Conservation (phyloP, 2,113 vertebrate genomes). For the Theropithecus gelada region DNA sequence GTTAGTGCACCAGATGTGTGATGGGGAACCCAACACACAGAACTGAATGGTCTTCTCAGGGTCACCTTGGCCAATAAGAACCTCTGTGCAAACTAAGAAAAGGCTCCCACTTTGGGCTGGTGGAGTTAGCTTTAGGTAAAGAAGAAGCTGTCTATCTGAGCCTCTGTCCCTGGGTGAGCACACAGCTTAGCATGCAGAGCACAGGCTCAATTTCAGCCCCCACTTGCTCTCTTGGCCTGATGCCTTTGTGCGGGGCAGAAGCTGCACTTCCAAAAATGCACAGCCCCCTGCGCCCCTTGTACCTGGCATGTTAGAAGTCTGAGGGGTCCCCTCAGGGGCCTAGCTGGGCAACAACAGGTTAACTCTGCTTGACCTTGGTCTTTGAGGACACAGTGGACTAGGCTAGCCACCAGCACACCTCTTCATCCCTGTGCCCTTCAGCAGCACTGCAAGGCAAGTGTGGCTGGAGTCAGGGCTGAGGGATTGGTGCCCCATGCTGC, state of each 20-base stretch:
- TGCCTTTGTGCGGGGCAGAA: not conserved
- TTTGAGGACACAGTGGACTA: not conserved
- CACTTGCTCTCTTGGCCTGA: not conserved
- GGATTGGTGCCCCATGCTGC: not conserved
- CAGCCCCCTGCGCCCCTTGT: not conserved
- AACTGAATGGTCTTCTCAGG: not conserved
- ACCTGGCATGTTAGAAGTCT: not conserved
- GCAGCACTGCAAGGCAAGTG: not conserved
- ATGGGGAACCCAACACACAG: not conserved
- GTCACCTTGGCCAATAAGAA: not conserved
- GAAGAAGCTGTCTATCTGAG: not conserved
- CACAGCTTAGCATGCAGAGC: not conserved
- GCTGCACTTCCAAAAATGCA: not conserved
- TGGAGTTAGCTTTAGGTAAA: not conserved
- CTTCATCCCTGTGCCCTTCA: not conserved
- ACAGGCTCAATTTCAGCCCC: not conserved
- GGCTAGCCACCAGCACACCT: not conserved
- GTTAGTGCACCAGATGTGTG: not conserved
- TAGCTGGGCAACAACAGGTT: not conserved
- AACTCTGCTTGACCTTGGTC: not conserved
- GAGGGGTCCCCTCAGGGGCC: not conserved
- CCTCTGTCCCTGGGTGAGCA: not conserved
- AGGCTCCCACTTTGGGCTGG: not conserved
- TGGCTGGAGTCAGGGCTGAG: not conserved
- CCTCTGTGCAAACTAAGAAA: not conserved